Evolutionary conservation across 2,888 invertebrate genomes (phyloP).

Genomic region (Diadegma fenestrale): DNA sequence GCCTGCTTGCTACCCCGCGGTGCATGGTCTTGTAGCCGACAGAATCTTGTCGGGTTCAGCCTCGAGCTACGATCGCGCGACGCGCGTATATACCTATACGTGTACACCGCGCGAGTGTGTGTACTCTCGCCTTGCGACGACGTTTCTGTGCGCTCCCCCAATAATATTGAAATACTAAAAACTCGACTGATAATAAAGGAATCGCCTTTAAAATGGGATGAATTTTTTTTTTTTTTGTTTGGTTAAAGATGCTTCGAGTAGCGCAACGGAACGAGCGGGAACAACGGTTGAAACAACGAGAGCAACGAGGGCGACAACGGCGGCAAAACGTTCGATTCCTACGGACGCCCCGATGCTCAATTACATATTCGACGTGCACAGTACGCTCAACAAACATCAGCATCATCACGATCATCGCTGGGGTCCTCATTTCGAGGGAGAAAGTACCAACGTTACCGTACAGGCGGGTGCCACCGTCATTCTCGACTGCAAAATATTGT

Average conservation of each 20-base stretch:
- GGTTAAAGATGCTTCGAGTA: constrained; percentile 75
- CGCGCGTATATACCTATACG: constrained; percentile 36
- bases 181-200: too few species aligned
- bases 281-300: constrained; percentile 67
- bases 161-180: too few species aligned
- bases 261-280: constrained; percentile 66
- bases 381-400: constrained; percentile 90
- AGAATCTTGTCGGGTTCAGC: constrained; percentile 49
- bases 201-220: too few species aligned
- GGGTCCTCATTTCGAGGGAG: constrained; percentile 91
- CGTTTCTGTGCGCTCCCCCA: too few species aligned
- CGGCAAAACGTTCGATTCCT: constrained; percentile 78
- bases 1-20: constrained; percentile 24
- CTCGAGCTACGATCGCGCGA: constrained; percentile 37
- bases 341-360: constrained; percentile 90
- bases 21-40: constrained; percentile 20
- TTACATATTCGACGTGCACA: constrained; percentile 90
- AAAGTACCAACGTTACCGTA: constrained; percentile 90
- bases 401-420: constrained; percentile 88
- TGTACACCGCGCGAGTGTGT: too few species aligned
- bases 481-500: constrained; percentile 91
- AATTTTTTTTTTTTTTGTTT: too few species aligned
- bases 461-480: constrained; percentile 90
- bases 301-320: constrained; percentile 76
- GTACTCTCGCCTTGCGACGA: constrained; percentile 9